Base-by-base conservation (phyloP, 2,888 invertebrate species). In the Aphidoletes aphidimyza region DNA sequence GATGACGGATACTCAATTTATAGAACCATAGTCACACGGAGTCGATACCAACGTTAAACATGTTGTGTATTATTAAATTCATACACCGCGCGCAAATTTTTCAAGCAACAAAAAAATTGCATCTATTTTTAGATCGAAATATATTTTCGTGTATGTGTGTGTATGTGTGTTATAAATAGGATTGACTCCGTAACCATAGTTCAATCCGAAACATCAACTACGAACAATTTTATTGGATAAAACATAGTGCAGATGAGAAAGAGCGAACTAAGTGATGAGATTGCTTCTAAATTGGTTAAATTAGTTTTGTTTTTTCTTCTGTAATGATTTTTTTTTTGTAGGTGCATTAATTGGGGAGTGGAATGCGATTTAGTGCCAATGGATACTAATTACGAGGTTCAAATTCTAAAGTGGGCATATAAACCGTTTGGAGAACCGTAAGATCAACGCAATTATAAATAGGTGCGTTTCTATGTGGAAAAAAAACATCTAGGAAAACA, bases 101-200 rank as follows among this genome's bases (percentile, higher is more conserved):
- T 1, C 5, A 39, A 39, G 11, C 5, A 39, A 39, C 5, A 39
- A 39, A 39, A 11, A 11, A 39, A 39, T 8, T 39, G 6, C 5
- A 39, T 11, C 22, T 8, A 0, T 30, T 69, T 30, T 30, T 69
- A 69, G 5, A 11, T 69, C 14, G 3, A 14, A 5, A 30, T 30
- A 30, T n/a, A 69, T 14, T 8, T 69, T 11, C 47, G 2, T 3
- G 0, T 69, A 14, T 69, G n/a, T n/a, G n/a, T n/a, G n/a, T n/a
- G n/a, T n/a, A n/a, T n/a, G n/a, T n/a, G n/a, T n/a, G n/a, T n/a
- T n/a, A 34, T 3, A 69, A 69, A 69, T 54, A 69, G 69, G 30
- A 69, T 34, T 69, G 34, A 30, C 69, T 69, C 30, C 69, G 69
- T 69, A 69, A 69, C 69, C 69, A 69, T 69, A 69, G 34, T 69